Conservation (phyloP, 2,888 invertebrate genomes). For the Drosophila borealis region DNA sequence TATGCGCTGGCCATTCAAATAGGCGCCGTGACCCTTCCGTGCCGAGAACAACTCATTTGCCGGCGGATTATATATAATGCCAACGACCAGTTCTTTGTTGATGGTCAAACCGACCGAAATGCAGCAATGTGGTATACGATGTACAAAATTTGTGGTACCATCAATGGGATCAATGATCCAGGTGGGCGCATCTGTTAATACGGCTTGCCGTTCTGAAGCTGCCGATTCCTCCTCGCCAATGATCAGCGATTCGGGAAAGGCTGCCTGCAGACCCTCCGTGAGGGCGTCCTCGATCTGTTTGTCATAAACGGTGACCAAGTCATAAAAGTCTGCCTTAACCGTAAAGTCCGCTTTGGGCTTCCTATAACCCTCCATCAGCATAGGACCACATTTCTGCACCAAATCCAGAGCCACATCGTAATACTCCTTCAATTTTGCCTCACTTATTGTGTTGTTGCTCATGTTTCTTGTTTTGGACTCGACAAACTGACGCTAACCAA, state of each 20-base stretch:
- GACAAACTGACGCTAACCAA: constrained; percentile 33
- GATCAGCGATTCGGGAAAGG: constrained; percentile 89
- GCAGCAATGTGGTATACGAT: constrained; percentile 88
- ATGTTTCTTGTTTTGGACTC: constrained; percentile 28
- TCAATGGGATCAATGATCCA: constrained; percentile 96
- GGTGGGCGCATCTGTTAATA: constrained; percentile 91
- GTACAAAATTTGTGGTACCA: constrained; percentile 94
- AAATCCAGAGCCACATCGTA: constrained; percentile 80
- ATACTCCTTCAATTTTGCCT: constrained; percentile 75
- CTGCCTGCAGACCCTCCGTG: constrained; percentile 86
- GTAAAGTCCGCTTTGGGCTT: constrained; percentile 78
- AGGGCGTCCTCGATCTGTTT: constrained; percentile 90
- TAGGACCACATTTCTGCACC: constrained; percentile 82
- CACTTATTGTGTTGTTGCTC: constrained; percentile 47
- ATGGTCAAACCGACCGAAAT: constrained; percentile 89
- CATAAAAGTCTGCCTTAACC: constrained; percentile 87
- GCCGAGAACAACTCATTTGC: constrained; percentile 90
- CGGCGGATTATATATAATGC: constrained; percentile 92
- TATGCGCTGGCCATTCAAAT: constrained; percentile 89
- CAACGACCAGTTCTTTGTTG: constrained; percentile 87
- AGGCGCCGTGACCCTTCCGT: constrained; percentile 90
- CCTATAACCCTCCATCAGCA: constrained; percentile 81
- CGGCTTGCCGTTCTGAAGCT: constrained; percentile 76
- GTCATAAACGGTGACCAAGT: constrained; percentile 93
- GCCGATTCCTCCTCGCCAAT: constrained; percentile 91